phyloP scores from a whole-genome alignment of 2,888 invertebrate genomes.

The Carcina quercana region DNA sequence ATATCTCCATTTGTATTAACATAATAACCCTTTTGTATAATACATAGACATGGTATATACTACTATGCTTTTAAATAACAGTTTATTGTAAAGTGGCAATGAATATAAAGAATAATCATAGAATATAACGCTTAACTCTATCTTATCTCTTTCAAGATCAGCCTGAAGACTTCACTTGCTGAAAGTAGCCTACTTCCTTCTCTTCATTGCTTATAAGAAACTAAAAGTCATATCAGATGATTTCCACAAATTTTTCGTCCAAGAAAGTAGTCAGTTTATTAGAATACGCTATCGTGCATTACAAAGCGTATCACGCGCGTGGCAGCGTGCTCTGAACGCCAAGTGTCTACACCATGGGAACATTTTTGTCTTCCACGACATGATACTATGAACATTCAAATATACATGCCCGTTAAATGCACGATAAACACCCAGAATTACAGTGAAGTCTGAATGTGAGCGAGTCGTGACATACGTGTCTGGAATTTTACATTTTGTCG shows the following conservation, averaged over 20 bases:
- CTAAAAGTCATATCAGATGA: constrained; percentile 48
- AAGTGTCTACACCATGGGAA: constrained; percentile 68
- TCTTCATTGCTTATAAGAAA: background rate
- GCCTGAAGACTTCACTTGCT: too few species aligned
- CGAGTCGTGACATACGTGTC: constrained; percentile 64
- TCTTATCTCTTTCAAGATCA: too few species aligned
- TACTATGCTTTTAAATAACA: too few species aligned
- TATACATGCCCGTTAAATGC: constrained; percentile 75
- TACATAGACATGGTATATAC: too few species aligned
- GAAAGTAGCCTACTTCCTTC: background rate
- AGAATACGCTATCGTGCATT: constrained; percentile 65
- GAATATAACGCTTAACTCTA: too few species aligned
- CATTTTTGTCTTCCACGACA: constrained; percentile 75
- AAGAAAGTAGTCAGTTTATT: constrained; percentile 73
- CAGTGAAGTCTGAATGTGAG: constrained; percentile 71
- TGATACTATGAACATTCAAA: constrained; percentile 75
- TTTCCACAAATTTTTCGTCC: constrained; percentile 75
- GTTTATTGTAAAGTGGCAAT: too few species aligned
- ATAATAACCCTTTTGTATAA: too few species aligned
- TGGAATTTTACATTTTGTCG: constrained; percentile 56
- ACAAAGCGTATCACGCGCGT: constrained; percentile 61
- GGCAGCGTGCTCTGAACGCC: constrained; percentile 61
- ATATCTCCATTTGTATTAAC: too few species aligned
- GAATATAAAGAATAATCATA: too few species aligned
- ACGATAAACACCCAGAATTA: constrained; percentile 75